Base-by-base conservation (phyloP, 2,888 invertebrate species). In the Diabrotica balteata region DNA sequence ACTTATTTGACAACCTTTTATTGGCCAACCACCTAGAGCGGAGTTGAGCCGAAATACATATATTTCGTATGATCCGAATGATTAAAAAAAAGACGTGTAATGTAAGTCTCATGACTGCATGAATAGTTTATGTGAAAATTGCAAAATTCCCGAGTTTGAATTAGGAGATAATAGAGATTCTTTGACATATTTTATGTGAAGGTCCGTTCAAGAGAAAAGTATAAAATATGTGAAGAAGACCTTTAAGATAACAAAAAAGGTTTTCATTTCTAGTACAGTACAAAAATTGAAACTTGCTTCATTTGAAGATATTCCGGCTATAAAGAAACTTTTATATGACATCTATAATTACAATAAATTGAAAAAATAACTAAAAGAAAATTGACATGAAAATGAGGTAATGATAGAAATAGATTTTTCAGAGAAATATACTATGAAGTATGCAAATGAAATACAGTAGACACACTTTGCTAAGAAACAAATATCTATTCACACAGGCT, bases 321-420 rank as follows among this genome's bases (percentile, higher is more conserved):
- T 66, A 57, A 66, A 66, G 17, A 60, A 60, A 55, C 66, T 61
- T 9, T 4, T 66, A 22, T 65, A 65, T 43, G 65, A 49, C 5
- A 65, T 65, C 22, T 47, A 53, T 4, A 44, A 8, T 44, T 51
- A 66, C 50, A 55, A 55, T 7, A 66, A 60, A 44, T 8, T 32
- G 42, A 66, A 66, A 55, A 55, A 49, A 42, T 51, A 53, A 32
- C 22, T 57, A 8, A 60, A 66, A 66, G 59, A 65, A 17, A 60
- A 60, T 55, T 55, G 50, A 44, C 10, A 9, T 17, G 44, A 59
- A 47, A 51, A 9, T 3, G 64, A 59, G 10, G 32, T 53, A n/a
- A 46, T 65, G 51, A 47, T 65, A 49, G 59, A 65, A 32, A 65
- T 65, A 51, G 59, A 65, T 53, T 65, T 65, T 47, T 59, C 59